phyloP scores from a whole-genome alignment of 1,140 invertebrate genomes.

The Drosophila fuyamai region DNA sequence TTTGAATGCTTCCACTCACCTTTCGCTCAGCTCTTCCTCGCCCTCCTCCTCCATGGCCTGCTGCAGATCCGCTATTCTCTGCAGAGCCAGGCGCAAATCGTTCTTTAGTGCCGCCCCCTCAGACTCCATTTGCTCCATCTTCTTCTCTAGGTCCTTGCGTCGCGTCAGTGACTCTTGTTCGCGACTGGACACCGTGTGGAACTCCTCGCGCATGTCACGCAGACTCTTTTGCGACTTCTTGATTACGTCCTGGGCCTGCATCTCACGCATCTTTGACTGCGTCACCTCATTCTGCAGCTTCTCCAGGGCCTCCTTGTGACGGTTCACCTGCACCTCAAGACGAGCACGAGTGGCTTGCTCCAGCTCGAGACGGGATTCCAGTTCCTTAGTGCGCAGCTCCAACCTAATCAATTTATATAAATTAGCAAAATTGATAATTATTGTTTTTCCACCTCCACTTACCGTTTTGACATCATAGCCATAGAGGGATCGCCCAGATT shows the following conservation, averaged over 20 bases:
- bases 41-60: conserved; percentile 93
- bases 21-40: conserved; percentile 88
- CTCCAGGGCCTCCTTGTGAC: conserved; percentile 94
- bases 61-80: conserved; percentile 93
- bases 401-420: conserved; percentile 83
- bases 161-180: conserved; percentile 90
- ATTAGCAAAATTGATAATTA: neutral
- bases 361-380: conserved; percentile 95
- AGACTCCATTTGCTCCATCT: conserved; percentile 88
- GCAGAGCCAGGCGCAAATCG: conserved; percentile 92
- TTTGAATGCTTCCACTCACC: conserved; percentile 79
- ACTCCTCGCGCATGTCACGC: conserved; percentile 91
- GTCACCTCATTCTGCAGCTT: conserved; percentile 91
- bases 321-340: conserved; percentile 92
- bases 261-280: conserved; percentile 89
- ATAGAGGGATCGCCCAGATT: conserved; percentile 91
- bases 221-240: conserved; percentile 89
- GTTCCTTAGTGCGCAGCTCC: conserved; percentile 93
- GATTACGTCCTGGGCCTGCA: conserved; percentile 90
- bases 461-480: conserved; percentile 89
- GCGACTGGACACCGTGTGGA: conserved; percentile 87
- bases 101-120: conserved; percentile 88
- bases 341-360: conserved; percentile 93
- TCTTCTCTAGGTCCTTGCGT: conserved; percentile 89
- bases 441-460: conserved; percentile 4